Percentiles rank a stretch among this genome's conserved stretches.
phyloP scores from a whole-genome alignment of 2,113 vertebrate genomes.

The Sisor rabdophorus region DNA sequence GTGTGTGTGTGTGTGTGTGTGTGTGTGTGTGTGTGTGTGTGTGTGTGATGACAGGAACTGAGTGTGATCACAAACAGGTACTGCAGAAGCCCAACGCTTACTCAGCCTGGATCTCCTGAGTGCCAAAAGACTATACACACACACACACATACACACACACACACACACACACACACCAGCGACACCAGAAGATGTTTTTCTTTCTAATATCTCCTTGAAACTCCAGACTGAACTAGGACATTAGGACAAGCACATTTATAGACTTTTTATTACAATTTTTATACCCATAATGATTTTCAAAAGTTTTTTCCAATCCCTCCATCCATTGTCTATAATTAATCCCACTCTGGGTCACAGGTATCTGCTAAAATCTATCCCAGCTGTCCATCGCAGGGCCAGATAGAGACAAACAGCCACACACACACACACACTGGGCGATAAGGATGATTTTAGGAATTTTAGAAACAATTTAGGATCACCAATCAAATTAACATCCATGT shows the following conservation, averaged over 20 bases:
- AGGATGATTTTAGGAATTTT: no score
- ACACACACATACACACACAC: conserved; percentile 26
- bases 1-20: conserved; percentile 35
- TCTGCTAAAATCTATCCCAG: no score
- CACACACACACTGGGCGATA: no score
- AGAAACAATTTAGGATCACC: no score
- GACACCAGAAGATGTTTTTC: conserved; percentile 7
- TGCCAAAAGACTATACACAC: conserved; percentile 49
- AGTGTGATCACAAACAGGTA: conserved; percentile 71
- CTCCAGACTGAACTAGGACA: background rate
- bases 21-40: conserved; percentile 48
- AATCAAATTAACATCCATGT: no score
- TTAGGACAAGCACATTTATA: no score
- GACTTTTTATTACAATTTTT: background rate
- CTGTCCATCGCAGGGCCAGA: no score
- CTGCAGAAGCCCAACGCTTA: conserved; percentile 61
- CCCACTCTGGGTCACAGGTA: no score
- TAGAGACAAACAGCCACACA: no score
- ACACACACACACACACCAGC: background rate
- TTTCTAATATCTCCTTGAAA: background rate
- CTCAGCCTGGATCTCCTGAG: conserved; percentile 56
- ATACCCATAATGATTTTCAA: no score
- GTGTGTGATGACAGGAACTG: conserved; percentile 62
- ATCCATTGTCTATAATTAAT: no score
- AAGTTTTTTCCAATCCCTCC: no score